Evolutionary conservation across 2,797 vertebrate genomes (phyloP).

Genomic region (Coracias cyanogaster): DNA sequence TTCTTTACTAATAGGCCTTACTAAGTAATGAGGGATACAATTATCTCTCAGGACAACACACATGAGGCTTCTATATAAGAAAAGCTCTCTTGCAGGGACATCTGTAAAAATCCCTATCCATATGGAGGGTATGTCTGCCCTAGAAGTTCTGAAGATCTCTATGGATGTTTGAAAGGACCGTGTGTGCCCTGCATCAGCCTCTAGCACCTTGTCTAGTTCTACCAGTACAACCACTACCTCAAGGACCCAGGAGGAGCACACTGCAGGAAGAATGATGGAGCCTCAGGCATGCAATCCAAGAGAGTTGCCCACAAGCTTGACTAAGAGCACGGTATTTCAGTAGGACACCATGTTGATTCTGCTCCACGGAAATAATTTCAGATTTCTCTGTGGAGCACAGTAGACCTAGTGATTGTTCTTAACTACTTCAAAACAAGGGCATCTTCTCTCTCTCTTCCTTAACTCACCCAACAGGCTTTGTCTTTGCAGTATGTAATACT

Average conservation of each 20-base stretch:
- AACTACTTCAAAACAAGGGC: neutral
- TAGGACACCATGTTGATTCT: neutral
- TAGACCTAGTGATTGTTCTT: neutral
- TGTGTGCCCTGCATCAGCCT: neutral
- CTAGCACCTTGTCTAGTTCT: neutral
- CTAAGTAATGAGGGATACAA: neutral
- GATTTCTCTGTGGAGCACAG: neutral
- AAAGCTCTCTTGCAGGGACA: neutral
- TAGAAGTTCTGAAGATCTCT: neutral
- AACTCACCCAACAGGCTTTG: neutral
- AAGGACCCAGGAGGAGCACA: neutral
- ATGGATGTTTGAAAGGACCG: neutral
- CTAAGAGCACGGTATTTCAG: neutral
- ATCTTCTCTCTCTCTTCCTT: neutral
- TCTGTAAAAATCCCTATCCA: neutral
- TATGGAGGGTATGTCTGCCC: neutral
- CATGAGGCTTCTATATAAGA: fast-evolving
- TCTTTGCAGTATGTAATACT: neutral
- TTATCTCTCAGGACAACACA: neutral
- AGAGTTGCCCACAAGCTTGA: neutral
- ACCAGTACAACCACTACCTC: neutral
- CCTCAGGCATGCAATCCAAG: neutral
- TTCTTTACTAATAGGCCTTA: neutral
- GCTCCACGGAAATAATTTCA: neutral
- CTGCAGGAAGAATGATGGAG: fast-evolving